These are phyloP conservation scores for Caligus rogercresseyi DNA, from an alignment of 1,140 invertebrate genomes.

Conservation along the genomic window DNA sequence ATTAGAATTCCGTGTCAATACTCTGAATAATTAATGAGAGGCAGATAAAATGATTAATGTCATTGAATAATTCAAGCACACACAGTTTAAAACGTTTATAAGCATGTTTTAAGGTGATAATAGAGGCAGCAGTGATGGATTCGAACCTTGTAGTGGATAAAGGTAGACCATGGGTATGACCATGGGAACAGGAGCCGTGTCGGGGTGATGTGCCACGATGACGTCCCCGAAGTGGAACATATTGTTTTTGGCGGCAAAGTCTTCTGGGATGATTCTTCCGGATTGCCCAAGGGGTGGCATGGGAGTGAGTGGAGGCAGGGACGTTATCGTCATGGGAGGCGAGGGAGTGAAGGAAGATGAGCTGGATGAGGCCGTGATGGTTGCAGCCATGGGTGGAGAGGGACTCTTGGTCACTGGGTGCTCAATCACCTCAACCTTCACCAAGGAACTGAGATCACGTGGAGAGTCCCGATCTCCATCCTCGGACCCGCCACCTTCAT, in stretches of 20 bases:
- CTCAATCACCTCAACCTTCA: conserved; percentile 2
- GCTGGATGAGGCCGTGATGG: background rate
- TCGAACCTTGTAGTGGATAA: background rate
- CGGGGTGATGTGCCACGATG: conserved; percentile 5
- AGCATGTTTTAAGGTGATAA: too few species aligned
- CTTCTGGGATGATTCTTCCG: background rate
- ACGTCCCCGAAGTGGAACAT: conserved; percentile 16
- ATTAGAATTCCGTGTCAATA: too few species aligned
- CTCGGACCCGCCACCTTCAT: background rate
- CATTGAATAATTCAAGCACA: too few species aligned
- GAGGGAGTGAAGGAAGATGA: background rate
- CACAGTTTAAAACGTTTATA: too few species aligned
- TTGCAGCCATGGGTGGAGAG: background rate
- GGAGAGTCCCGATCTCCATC: background rate
- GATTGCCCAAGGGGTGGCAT: background rate
- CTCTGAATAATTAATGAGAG: too few species aligned
- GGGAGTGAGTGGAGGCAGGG: background rate
- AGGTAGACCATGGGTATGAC: conserved; percentile 17
- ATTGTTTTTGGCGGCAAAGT: conserved; percentile 6
- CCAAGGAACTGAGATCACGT: background rate
- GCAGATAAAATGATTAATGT: too few species aligned
- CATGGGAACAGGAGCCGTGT: conserved; percentile 12
- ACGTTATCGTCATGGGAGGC: background rate
- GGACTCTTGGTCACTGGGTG: background rate
- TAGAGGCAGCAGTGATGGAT: background rate